Base-by-base conservation (phyloP, 2,888 invertebrate genomes). In the Acanthosepion pharaonis region DNA sequence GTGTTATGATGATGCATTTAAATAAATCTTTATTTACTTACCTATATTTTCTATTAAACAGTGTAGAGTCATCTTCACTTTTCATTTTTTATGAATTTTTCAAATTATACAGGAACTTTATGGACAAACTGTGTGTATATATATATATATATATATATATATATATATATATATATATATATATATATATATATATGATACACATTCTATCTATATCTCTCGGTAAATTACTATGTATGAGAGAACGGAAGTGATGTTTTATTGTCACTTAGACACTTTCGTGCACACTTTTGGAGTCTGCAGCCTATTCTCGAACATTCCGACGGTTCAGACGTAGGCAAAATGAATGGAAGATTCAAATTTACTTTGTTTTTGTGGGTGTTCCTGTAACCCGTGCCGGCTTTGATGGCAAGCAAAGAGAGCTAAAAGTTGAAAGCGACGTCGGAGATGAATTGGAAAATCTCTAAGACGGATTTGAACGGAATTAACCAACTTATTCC, bases 361-460 rank as follows among this genome's bases (percentile, higher is more conserved):
- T 78, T 33, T 33, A 4, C 18, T 78, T 33, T 33, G 11, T n/a
- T n/a, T 78, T 78, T 78, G 33, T 5, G 78, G 15, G n/a, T n/a
- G n/a, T 78, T 78, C n/a, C n/a, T 15, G 78, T n/a, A 9, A 6
- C 59, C 59, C 0, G n/a, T 11, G 15, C n/a, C 18, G 78, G n/a
- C 78, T 78, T 78, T 78, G n/a, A 78, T 78, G 78, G 5, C 78
- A 78, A 78, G n/a, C n/a, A n/a, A n/a, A 15, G 33, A n/a, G 78
- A 78, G 78, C 5, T n/a, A 78, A n/a, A 78, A 78, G 78, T 78
- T n/a, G 23, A 78, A 42, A 78, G n/a, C 78, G 11, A 78, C 78
- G n/a, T 78, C n/a, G 78, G 78, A 78, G 78, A 78, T 78, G 78
- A 78, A 78, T 33, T 78, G 78, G 78, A 78, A 78, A 78, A 78